These are phyloP conservation scores for Melanotaenia duboulayi DNA, from an alignment of 2,113 vertebrate species.

Conservation along the genomic window DNA sequence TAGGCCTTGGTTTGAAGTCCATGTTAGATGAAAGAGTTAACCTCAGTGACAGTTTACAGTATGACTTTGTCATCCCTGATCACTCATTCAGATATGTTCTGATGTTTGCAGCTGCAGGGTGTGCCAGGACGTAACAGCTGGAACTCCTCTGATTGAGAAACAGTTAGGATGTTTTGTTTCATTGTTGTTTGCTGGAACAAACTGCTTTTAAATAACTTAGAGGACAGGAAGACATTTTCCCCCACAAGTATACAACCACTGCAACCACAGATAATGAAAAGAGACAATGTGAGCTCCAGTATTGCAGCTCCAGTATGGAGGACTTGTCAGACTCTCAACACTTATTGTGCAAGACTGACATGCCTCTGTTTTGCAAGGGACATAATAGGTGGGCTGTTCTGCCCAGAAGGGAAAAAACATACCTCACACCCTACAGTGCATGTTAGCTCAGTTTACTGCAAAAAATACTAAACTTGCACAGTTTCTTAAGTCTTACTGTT, in stretches of 20 bases:
- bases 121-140: conserved; percentile 35
- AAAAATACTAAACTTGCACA: neutral
- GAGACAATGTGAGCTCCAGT: conserved; percentile 17
- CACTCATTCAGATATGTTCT: conserved; percentile 15
- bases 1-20: conserved; percentile 5
- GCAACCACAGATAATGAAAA: conserved; percentile 44
- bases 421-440: neutral
- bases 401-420: neutral
- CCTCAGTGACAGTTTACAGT: neutral
- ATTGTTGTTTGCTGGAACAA: conserved; percentile 21
- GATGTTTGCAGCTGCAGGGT: conserved; percentile 41
- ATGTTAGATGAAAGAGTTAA: neutral
- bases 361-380: conserved; percentile 36
- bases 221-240: conserved; percentile 33
- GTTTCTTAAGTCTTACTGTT: neutral
- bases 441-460: neutral
- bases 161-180: conserved; percentile 28
- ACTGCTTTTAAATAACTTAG: conserved; percentile 46
- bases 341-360: conserved; percentile 31
- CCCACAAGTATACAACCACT: conserved; percentile 26
- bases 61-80: conserved; percentile 18
- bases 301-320: conserved; percentile 13
- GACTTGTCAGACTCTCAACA: conserved; percentile 39
- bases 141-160: conserved; percentile 45
- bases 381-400: conserved; percentile 20